Base-by-base conservation (phyloP, 1,140 invertebrate species). In the Branchinecta lindahli region DNA sequence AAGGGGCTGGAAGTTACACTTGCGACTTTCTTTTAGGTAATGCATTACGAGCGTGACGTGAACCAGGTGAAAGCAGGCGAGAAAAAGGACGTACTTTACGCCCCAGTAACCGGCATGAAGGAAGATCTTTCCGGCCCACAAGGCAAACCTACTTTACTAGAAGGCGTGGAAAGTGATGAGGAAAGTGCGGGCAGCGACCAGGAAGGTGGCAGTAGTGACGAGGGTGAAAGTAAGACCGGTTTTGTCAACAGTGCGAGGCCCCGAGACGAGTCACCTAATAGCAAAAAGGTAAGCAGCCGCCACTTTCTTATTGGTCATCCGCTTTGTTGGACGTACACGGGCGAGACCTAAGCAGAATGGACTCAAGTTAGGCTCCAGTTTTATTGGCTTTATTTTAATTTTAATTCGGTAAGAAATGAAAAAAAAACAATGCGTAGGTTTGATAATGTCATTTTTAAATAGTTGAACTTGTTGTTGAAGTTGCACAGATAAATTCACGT, bases 31-130 rank as follows among this genome's bases (percentile, higher is more conserved):
- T 73, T 77, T 45, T 75, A 89, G 88, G 88, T 96, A 12, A 84
- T 90, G 44, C 86, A 98, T 79, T 87, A 89, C 79, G 96, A 98
- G 79, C 80, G 90, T 66, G 95, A 99, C 79, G 88, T 91, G 68
- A 84, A 82, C 68, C 84, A 90, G 74, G 86, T 86, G 0, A 91
- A 91, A 78, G 80, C 86, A 72, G 89, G 90, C 69, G 82, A 87
- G 68, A 82, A 84, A 44, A 83, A 87, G 70, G 85, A 89, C 79
- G 81, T 94, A 8, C 81, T 88, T 68, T 96, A 95, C 76, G 88
- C 89, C 74, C 93, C 88, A 69, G 82, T 96, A 66, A 84, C 89
- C 44, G 93, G 91, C 4, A 82, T 96, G 67, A 92, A 88, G 77
- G 79, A 85, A 21, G 88, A 92, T 78, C 78, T 95, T 44, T 86